Evolutionary conservation across 2,888 invertebrate genomes (phyloP).

Genomic region (Quadroppia sp.): DNA sequence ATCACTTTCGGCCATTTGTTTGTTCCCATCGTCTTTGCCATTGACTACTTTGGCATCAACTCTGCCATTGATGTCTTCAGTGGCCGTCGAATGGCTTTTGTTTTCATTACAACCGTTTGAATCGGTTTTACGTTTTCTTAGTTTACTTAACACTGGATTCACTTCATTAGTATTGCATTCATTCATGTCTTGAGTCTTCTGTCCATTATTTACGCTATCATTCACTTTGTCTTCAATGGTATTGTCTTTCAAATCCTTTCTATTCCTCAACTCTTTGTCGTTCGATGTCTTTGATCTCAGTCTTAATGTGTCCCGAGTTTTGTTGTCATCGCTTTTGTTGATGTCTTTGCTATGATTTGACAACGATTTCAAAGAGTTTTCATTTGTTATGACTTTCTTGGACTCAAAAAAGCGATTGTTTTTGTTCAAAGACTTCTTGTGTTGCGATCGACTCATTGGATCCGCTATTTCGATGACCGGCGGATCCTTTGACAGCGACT

Average conservation of each 20-base stretch:
- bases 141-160: constrained; percentile 5
- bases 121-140: constrained; percentile 7
- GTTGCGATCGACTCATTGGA: neutral
- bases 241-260: too few relatives aligned
- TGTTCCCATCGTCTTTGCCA: neutral
- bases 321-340: neutral
- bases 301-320: neutral
- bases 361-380: neutral
- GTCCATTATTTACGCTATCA: neutral
- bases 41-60: neutral
- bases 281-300: neutral
- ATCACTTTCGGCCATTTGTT: neutral
- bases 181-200: neutral
- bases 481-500: neutral
- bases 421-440: neutral
- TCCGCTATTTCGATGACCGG: neutral
- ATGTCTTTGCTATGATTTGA: neutral
- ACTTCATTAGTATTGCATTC: neutral
- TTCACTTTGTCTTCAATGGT: neutral
- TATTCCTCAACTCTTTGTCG: neutral
- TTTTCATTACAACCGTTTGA: neutral
- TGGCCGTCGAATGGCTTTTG: neutral
- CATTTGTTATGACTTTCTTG: neutral
- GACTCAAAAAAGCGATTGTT: neutral
- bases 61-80: neutral